Percentiles rank a stretch among this genome's conserved stretches.
phyloP scores from a whole-genome alignment of 2,797 vertebrate species.

The Gallirallus australis region DNA sequence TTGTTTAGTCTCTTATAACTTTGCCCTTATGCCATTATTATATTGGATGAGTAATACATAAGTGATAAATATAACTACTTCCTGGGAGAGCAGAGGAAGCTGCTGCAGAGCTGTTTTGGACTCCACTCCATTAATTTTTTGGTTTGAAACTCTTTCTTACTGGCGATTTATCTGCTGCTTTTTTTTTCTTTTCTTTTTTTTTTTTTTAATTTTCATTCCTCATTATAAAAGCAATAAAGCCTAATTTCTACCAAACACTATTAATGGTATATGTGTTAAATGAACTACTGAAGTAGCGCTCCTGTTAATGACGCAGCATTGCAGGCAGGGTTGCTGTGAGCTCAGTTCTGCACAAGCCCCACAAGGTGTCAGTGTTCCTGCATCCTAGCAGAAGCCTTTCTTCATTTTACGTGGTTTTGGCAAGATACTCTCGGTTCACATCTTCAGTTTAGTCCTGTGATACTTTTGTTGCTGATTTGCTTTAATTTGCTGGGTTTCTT shows the following conservation, averaged over 20 bases:
- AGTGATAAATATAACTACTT: constrained; percentile 41
- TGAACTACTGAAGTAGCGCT: background rate
- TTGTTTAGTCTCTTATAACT: background rate
- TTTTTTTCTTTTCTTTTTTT: constrained; percentile 14
- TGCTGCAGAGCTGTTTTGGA: constrained; percentile 37
- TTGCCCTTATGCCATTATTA: background rate
- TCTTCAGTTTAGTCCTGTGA: background rate
- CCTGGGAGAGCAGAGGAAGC: constrained; percentile 58
- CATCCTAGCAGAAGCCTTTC: background rate
- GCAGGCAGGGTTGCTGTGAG: background rate
- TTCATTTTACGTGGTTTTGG: background rate
- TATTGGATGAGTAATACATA: constrained; percentile 5
- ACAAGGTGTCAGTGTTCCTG: constrained; percentile 73
- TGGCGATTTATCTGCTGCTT: constrained; percentile 9
- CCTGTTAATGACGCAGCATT: background rate
- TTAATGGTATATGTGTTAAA: constrained; percentile 46
- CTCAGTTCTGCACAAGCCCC: constrained; percentile 35
- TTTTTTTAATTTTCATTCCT: constrained; percentile 47
- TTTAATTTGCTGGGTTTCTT: background rate
- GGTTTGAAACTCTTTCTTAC: constrained; percentile 34
- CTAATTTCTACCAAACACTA: constrained; percentile 61
- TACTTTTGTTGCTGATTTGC: background rate
- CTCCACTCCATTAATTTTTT: constrained; percentile 32
- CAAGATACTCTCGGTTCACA: background rate
- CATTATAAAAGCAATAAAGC: constrained; percentile 79